Percentiles rank a stretch among this genome's conserved stretches.
Evolutionary conservation across 2,797 vertebrate species (phyloP).

Genomic region (Choloepus didactylus): DNA sequence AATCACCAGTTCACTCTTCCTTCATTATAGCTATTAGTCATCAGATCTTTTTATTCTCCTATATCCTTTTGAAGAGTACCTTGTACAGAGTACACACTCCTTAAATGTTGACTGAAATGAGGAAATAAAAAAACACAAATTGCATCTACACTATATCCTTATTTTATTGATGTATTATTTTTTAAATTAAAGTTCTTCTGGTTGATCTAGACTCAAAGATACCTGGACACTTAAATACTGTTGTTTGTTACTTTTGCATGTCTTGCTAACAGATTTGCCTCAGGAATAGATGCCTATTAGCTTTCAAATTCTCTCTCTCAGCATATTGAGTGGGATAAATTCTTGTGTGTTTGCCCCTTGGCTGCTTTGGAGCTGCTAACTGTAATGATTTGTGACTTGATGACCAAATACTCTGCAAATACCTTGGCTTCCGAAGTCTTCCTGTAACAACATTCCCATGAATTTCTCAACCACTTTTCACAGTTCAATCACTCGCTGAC

Average conservation of each 20-base stretch:
- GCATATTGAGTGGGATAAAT: background rate
- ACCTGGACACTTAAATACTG: background rate
- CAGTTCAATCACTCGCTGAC: slow-evolving; percentile 44
- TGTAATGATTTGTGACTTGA: background rate
- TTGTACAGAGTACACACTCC: background rate
- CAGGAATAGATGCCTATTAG: background rate
- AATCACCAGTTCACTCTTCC: background rate
- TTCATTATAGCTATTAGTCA: background rate
- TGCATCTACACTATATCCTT: background rate
- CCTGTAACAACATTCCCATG: background rate
- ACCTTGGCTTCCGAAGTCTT: slow-evolving; percentile 34
- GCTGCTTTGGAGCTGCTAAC: background rate
- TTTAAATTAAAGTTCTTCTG: background rate
- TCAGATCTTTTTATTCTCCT: background rate
- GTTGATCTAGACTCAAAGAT: background rate
- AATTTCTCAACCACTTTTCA: slow-evolving; percentile 36
- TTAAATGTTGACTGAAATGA: background rate
- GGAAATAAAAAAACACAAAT: background rate
- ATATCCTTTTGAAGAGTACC: background rate
- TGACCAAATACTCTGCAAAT: background rate
- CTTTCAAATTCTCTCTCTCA: background rate
- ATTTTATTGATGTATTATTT: background rate
- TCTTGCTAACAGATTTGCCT: background rate
- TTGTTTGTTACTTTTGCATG: background rate
- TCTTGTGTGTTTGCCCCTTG: background rate